Base-by-base conservation (phyloP, 2,113 vertebrate species). In the Antigone vipio region DNA sequence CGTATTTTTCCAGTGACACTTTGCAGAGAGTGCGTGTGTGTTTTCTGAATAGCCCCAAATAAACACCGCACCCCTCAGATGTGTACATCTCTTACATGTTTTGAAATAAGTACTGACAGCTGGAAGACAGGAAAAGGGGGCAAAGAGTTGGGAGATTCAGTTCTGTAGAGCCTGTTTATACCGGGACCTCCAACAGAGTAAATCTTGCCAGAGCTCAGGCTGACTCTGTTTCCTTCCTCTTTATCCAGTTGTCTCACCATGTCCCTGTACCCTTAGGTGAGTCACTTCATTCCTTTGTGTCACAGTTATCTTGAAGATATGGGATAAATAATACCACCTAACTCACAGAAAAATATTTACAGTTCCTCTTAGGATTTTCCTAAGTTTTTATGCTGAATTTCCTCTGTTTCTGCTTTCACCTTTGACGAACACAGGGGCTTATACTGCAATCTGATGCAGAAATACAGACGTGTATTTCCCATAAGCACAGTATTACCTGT, bases 1-100 rank as follows among this genome's bases (percentile, higher is more conserved):
- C 42, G 1, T 91, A 62, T 95, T 95, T 95, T 85, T 75, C 84
- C 77, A 73, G 78, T 88, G 94, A 88, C 62, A 85, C 20, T 85
- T 42, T 19, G 42, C n/a, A 58, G 62, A 64, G 13, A 1, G 2
- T 6, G 11, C 22, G 40, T 53, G 12, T 67, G n/a, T 92, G 71
- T 76, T 85, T 95, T 66, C 91, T 72, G 53, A 77, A 78, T 30
- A 78, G 66, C 68, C 63, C 87, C 74, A 94, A 66, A 92, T 52
- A 93, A 94, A 68, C 40, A 34, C 73, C 11, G 2, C 60, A 20
- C 89, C 84, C 86, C 80, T 82, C 23, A 24, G 71, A 82, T 2
- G 2, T 9, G 47, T 40, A 19, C 15, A 20, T 73, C 42, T 58
- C 59, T 42, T 58, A 5, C 2, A 2, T 47, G 45, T 85, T 87